Evolutionary conservation across 2,888 invertebrate genomes (phyloP), one percentile per base, ranked within the genome.

Genomic region (Apamea anceps): DNA sequence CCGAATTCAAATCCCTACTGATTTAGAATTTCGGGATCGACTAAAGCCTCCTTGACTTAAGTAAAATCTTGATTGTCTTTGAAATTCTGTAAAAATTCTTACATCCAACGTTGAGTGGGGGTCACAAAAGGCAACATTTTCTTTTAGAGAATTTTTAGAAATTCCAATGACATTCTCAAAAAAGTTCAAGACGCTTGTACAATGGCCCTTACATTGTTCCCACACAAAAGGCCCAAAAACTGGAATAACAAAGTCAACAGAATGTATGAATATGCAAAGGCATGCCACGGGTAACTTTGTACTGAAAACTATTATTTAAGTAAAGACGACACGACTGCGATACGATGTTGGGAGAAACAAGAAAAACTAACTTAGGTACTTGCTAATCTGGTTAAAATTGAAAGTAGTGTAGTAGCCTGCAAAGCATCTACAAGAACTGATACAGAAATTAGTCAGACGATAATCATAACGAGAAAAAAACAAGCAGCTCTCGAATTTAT

Each of bases 181-280:
- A 73, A 82, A 75, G 45, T 76, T 81, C 80, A 82, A 84, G 88
- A 45, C 42, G 70, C 62, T 62, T 68, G 45, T 74, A 80, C 78
- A 66, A 75, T 75, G 80, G 85, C 78, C 72, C 84, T 88, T 68
- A 75, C 75, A 86, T 89, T 89, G 88, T 89, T 79, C 75, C 75
- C 57, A 60, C 42, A 85, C 79, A 89, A 88, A 84, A 79, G 87
- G 54, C 57, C 81, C 75, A 73, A 86, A 89, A 89, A 81, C 82
- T 81, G 71, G 75, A 68, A 65, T 48, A 84, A 86, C 83, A 80
- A 84, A 89, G 88, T 85, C 81, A 85, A 83, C 72, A 79, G 78
- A 77, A 79, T 71, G 66, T 87, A 87, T 89, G 88, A 89, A 89
- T 89, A 89, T 89, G 82, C 90, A 89, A 84, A 68, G 88, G 70